Evolutionary conservation across 1,140 invertebrate genomes (phyloP).

Genomic region (Halictus rubicundus): DNA sequence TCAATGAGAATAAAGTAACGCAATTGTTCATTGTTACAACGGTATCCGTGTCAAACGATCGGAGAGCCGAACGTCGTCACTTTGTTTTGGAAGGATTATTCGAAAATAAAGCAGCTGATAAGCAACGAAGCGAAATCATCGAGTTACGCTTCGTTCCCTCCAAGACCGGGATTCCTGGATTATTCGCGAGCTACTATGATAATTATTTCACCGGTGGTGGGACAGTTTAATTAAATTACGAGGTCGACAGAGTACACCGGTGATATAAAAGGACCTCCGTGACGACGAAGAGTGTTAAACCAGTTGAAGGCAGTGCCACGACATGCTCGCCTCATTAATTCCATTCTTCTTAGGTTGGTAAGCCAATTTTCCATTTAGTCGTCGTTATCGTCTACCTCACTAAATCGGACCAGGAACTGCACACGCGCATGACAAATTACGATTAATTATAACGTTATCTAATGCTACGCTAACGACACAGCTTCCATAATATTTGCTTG

Average conservation of each 20-base stretch:
- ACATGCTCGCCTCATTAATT: slow-evolving; percentile 56
- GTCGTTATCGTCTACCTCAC: slow-evolving; percentile 20
- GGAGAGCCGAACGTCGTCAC: too few species aligned
- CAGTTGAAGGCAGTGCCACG: slow-evolving; percentile 32
- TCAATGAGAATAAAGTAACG: too few species aligned
- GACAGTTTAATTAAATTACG: slow-evolving; percentile 53
- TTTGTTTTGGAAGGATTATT: too few species aligned
- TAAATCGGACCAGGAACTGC: slow-evolving; percentile 15
- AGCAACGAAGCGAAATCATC: background rate
- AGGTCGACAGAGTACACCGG: slow-evolving; percentile 35
- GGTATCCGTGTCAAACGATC: too few species aligned
- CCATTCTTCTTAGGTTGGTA: slow-evolving; percentile 63
- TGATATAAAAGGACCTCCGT: slow-evolving; percentile 49
- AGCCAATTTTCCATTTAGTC: slow-evolving; percentile 44
- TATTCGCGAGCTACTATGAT: background rate
- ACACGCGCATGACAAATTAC: background rate
- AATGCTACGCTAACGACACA: background rate
- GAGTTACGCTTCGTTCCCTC: background rate
- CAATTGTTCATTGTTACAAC: background rate
- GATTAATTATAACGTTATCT: slow-evolving; percentile 12
- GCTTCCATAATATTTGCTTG: too few species aligned
- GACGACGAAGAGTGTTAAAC: slow-evolving; percentile 48
- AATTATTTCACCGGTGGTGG: background rate
- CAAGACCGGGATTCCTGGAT: background rate
- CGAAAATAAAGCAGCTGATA: background rate